A percentile compares a stretch with the other conserved stretches of the same genome.
phyloP scores from a whole-genome alignment of 2,113 vertebrate genomes.

The Sula dactylatra region DNA sequence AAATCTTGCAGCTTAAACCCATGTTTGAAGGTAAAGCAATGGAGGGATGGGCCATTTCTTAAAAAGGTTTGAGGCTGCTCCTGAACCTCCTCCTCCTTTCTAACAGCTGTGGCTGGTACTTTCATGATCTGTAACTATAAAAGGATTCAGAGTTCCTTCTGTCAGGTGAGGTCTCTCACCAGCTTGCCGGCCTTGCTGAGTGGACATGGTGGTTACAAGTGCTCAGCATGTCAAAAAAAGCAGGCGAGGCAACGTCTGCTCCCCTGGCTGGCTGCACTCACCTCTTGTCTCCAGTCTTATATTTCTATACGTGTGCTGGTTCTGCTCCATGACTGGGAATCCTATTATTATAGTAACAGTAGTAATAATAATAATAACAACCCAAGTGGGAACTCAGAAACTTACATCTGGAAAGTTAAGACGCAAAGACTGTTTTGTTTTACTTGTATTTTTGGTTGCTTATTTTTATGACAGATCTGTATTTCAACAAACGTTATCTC shows the following conservation, averaged over 20 bases:
- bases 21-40: not conserved
- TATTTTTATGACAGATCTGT: constrained; percentile 10
- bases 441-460: not conserved
- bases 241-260: not conserved
- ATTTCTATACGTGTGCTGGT: not conserved
- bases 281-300: not conserved
- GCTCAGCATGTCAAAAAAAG: not conserved
- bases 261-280: not conserved
- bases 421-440: not conserved
- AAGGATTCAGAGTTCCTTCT: not conserved
- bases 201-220: not conserved
- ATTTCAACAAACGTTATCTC: constrained; percentile 6
- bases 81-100: not conserved
- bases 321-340: constrained; percentile 4
- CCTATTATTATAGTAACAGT: constrained; percentile 30
- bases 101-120: not conserved
- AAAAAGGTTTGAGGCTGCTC: not conserved
- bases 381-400: constrained; percentile 14
- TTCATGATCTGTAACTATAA: not conserved
- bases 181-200: not conserved
- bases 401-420: constrained; percentile 50
- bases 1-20: not conserved
- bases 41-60: not conserved
- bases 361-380: constrained; percentile 33
- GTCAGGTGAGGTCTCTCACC: not conserved